phyloP scores from a whole-genome alignment of 1,140 invertebrate genomes.

The Oryzaephilus surinamensis region DNA sequence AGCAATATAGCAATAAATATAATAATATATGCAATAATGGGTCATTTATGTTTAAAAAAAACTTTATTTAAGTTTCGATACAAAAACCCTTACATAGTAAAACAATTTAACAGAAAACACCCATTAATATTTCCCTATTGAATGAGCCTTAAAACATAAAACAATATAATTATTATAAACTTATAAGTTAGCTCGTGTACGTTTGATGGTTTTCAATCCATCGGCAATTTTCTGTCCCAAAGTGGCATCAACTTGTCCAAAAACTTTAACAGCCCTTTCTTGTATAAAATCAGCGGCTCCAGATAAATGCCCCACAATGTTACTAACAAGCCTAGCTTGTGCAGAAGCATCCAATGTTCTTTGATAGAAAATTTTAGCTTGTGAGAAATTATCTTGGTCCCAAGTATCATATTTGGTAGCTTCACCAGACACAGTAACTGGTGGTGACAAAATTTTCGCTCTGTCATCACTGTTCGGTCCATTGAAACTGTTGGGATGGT shows the following conservation, averaged over 20 bases:
- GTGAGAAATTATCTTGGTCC: conserved; percentile 85
- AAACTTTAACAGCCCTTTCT: conserved; percentile 69
- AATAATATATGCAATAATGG: no score
- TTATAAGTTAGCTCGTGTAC: conserved; percentile 29
- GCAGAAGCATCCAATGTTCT: conserved; percentile 65
- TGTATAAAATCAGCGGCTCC: conserved; percentile 78
- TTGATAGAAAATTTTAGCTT: conserved; percentile 71
- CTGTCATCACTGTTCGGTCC: conserved; percentile 50
- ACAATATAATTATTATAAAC: no score
- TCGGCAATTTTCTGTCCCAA: conserved; percentile 55
- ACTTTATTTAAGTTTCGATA: no score
- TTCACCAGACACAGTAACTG: conserved; percentile 46
- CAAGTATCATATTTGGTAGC: conserved; percentile 66
- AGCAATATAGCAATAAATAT: no score
- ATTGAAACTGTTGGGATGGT: conserved; percentile 79
- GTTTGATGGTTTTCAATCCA: conserved; percentile 36
- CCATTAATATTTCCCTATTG: background rate
- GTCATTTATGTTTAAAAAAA: no score
- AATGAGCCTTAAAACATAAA: background rate
- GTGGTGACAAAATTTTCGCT: conserved; percentile 42
- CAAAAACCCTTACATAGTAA: no score
- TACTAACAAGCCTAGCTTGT: conserved; percentile 60
- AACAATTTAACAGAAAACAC: no score
- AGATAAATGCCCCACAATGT: conserved; percentile 69
- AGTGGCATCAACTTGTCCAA: conserved; percentile 54